Percentiles rank a stretch among this genome's conserved stretches.
phyloP scores from a whole-genome alignment of 2,797 vertebrate genomes.

The Gymnothorax javanicus region DNA sequence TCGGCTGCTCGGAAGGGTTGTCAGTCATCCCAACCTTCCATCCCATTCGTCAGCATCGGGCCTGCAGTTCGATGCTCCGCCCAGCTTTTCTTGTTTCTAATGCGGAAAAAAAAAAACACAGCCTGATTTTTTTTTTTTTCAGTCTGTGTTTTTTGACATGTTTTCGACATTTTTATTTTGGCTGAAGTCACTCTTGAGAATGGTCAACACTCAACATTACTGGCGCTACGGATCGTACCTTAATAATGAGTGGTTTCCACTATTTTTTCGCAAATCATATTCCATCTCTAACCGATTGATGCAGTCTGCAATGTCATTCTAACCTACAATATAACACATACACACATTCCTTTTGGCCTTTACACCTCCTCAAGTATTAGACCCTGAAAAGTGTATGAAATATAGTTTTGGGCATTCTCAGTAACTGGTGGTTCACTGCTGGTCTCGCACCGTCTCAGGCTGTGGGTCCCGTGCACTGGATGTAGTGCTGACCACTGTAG shows the following conservation, averaged over 20 bases:
- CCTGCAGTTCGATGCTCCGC: slow-evolving; percentile 52
- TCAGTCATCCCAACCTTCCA: slow-evolving; percentile 71
- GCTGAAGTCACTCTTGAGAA: slow-evolving; percentile 49
- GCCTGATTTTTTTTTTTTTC: slow-evolving; percentile 36
- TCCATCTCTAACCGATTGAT: slow-evolving; percentile 69
- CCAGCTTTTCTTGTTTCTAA: slow-evolving; percentile 59
- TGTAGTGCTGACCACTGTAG: background rate
- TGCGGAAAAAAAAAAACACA: slow-evolving; percentile 68
- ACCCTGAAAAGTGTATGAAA: slow-evolving; percentile 1
- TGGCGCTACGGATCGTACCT: slow-evolving; percentile 22
- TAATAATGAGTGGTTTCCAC: slow-evolving; percentile 27
- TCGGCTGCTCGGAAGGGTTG: slow-evolving; percentile 71
- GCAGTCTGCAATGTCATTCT: slow-evolving; percentile 76
- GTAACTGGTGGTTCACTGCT: background rate
- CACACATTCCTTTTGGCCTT: background rate
- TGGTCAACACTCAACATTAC: slow-evolving; percentile 42
- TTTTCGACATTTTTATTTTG: slow-evolving; percentile 54
- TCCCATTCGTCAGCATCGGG: slow-evolving; percentile 68
- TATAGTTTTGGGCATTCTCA: background rate
- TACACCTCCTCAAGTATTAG: background rate
- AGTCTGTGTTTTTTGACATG: slow-evolving; percentile 72
- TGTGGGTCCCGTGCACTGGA: background rate
- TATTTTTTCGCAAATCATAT: slow-evolving; percentile 49
- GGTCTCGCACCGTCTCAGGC: background rate
- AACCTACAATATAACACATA: slow-evolving; percentile 36